A percentile compares a stretch with the other conserved stretches of the same genome.
Conservation (phyloP, 2,113 vertebrate species). For the Petromus typicus region DNA sequence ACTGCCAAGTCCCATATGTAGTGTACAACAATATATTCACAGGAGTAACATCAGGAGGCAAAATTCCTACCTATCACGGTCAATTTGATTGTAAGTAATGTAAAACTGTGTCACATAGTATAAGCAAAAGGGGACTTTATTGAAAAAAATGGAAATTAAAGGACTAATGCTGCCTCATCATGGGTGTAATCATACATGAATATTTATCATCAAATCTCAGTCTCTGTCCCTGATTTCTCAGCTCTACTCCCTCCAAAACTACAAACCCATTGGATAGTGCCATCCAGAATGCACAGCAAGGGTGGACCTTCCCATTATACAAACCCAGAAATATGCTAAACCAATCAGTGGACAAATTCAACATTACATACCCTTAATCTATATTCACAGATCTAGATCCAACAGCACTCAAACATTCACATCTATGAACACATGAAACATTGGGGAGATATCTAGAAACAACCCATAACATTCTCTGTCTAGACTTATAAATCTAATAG, state of each 20-base stretch:
- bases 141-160: background rate
- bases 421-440: background rate
- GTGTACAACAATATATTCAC: background rate
- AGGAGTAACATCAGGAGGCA: background rate
- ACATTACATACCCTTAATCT: background rate
- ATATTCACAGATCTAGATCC: background rate
- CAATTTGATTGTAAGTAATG: slow-evolving; percentile 3
- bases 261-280: background rate
- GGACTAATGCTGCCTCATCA: background rate
- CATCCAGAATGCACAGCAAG: background rate
- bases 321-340: background rate
- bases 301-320: background rate
- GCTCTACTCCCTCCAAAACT: background rate
- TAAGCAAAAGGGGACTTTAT: background rate
- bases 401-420: background rate
- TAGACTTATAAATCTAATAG: slow-evolving; percentile 31
- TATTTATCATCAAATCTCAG: background rate
- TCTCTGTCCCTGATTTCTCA: background rate
- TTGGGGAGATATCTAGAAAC: background rate
- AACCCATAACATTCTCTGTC: background rate
- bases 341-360: background rate
- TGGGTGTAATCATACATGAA: background rate
- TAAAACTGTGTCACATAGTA: background rate
- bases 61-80: background rate
- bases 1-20: background rate